Percentiles rank a stretch among this genome's conserved stretches.
Conservation (phyloP, 1,140 invertebrate species). For the Heliconius eleuchia region DNA sequence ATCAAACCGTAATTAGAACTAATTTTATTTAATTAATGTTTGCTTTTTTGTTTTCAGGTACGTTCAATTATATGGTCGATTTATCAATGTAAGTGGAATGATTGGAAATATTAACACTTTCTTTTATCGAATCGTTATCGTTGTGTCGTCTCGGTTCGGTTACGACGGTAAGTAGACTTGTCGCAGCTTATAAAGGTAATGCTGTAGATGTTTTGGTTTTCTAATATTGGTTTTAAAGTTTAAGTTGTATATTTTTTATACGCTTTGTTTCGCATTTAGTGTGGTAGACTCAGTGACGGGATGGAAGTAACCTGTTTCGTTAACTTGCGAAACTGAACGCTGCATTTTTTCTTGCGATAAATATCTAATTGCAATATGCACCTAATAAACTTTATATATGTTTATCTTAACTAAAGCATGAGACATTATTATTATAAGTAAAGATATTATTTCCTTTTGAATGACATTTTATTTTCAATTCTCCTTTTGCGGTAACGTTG, state of each 20-base stretch:
- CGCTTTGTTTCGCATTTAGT: no score
- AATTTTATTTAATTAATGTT: slow-evolving; percentile 45
- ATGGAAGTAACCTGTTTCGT: no score
- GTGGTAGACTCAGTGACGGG: no score
- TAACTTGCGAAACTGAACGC: no score
- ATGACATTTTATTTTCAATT: background rate
- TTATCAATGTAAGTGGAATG: slow-evolving; percentile 25
- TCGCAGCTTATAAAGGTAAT: background rate
- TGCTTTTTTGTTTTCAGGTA: slow-evolving; percentile 63
- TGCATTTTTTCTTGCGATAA: no score
- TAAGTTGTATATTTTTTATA: background rate
- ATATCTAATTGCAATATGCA: no score
- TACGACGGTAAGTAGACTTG: background rate
- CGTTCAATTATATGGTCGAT: slow-evolving; percentile 36
- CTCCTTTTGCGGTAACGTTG: background rate
- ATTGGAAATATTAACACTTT: slow-evolving; percentile 18
- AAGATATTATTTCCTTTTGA: background rate
- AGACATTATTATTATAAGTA: no score
- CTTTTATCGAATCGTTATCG: slow-evolving; percentile 12
- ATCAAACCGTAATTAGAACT: slow-evolving; percentile 39
- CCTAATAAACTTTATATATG: no score
- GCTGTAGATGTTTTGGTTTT: background rate
- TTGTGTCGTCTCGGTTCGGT: background rate
- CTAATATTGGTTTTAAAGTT: background rate
- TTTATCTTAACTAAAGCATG: no score